Evolutionary conservation across 2,888 invertebrate genomes (phyloP), one percentile per base, ranked within the genome.

Genomic region (Mimachlamys varia): DNA sequence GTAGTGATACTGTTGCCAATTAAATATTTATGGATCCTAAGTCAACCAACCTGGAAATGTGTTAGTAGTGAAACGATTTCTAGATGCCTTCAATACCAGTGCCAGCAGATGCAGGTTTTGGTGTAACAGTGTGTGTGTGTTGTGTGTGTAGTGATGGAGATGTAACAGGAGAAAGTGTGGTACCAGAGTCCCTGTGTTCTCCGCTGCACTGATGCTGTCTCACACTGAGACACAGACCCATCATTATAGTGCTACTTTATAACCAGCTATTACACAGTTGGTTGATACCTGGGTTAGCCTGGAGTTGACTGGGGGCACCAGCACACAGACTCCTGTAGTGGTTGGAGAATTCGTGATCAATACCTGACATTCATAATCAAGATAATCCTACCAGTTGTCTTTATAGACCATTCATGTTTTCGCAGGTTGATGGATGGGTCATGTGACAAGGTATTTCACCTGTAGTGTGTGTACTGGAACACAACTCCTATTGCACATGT

Each of bases 1-100:
- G 76, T 33, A 76, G 76, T 33, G 76, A 76, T 76, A 76, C 76
- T 15, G 10, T 27, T 27, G 13, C 12, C 76, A 22, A 27, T 76
- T 76, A 76, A 76, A 76, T 76, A 76, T 76, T 76, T 33, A 76
- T 76, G 76, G 76, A 76, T 76, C 76, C 76, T 76, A 76, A 76
- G 76, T 76, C 76, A 76, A 33, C 76, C 33, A 33, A 76, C 76
- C 76, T 76, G 76, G 76, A 76, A 76, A 76, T 13, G 76, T 33
- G 33, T 76, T 76, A 76, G 27, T 76, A 76, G 76, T 76, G 76
- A 76, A 76, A 76, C 76, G 76, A 76, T 76, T 76, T 76, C 76
- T 76, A 13, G 76, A 76, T 76, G 76, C 76, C 44, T 76, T 76
- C 76, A 76, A 33, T 76, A 27, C 76, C 33, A 27, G 33, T 33